Percentiles rank a stretch among this genome's conserved stretches.
These are phyloP conservation scores for Platorchestia sp. DNA, from an alignment of 1,140 invertebrate species.

Conservation along the genomic window DNA sequence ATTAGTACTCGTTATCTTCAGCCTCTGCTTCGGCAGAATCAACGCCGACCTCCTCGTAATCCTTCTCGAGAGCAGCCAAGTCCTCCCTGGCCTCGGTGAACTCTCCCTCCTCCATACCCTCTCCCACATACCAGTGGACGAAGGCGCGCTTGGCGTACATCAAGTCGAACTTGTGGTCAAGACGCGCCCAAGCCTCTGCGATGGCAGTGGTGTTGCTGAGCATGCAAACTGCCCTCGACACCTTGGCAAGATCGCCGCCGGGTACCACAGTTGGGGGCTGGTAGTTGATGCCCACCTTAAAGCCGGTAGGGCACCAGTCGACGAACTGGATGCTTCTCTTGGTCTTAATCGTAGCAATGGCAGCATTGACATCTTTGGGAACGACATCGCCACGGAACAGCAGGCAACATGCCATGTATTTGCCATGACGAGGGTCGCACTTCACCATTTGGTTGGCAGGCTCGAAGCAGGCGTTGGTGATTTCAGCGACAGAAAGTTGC, in stretches of 20 bases:
- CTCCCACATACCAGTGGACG: conserved; percentile 79
- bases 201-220: conserved; percentile 85
- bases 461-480: no score
- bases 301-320: conserved; percentile 75
- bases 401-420: conserved; percentile 86
- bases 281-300: conserved; percentile 79
- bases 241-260: conserved; percentile 82
- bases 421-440: conserved; percentile 73
- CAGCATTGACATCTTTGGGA: conserved; percentile 89
- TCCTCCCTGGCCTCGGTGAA: conserved; percentile 82
- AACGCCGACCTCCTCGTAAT: conserved; percentile 70
- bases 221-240: conserved; percentile 81
- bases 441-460: conserved; percentile 90
- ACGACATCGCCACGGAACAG: conserved; percentile 84
- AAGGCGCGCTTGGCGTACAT: conserved; percentile 81
- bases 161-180: conserved; percentile 76
- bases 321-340: conserved; percentile 76
- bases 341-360: conserved; percentile 85
- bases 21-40: conserved; percentile 65
- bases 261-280: conserved; percentile 88
- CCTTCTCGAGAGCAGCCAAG: no score
- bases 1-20: conserved; percentile 61
- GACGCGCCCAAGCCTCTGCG: conserved; percentile 76
- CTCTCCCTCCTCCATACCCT: conserved; percentile 85
- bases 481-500: conserved; percentile 84